phyloP scores from a whole-genome alignment of 2,113 vertebrate species.

The Engystomops pustulosus region DNA sequence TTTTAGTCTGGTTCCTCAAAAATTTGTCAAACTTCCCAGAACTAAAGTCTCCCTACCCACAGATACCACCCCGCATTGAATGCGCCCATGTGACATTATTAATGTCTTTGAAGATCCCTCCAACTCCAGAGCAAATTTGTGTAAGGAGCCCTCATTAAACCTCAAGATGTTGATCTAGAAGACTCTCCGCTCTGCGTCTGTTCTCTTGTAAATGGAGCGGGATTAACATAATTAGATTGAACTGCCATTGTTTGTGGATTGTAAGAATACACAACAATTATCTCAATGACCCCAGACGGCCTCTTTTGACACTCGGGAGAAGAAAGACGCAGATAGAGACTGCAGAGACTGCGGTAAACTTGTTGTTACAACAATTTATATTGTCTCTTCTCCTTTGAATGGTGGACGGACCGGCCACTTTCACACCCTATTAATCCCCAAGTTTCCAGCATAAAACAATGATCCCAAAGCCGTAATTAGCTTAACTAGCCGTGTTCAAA shows the following conservation, averaged over 20 bases:
- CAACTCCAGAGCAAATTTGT: background rate
- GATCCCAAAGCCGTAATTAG: background rate
- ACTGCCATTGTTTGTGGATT: slow-evolving; percentile 43
- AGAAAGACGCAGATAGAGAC: background rate
- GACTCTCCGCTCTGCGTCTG: background rate
- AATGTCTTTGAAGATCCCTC: background rate
- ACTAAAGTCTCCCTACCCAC: too few relatives aligned
- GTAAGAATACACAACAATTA: slow-evolving; percentile 41
- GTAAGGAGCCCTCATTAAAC: background rate
- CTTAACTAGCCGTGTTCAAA: background rate
- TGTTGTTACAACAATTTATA: slow-evolving; percentile 31
- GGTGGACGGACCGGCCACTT: background rate
- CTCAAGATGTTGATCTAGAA: slow-evolving; percentile 8
- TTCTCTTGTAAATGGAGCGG: background rate
- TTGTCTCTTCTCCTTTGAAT: background rate
- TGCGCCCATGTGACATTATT: background rate
- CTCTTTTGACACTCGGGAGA: background rate
- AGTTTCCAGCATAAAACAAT: slow-evolving; percentile 16
- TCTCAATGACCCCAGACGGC: background rate
- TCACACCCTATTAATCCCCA: slow-evolving; percentile 29
- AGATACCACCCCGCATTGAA: too few relatives aligned
- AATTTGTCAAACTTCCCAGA: too few relatives aligned
- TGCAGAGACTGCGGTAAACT: background rate
- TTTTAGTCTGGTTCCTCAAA: too few relatives aligned
- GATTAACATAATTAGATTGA: slow-evolving; percentile 53